Evolutionary conservation across 2,113 vertebrate species (phyloP).

Genomic region (Hyla sarda): DNA sequence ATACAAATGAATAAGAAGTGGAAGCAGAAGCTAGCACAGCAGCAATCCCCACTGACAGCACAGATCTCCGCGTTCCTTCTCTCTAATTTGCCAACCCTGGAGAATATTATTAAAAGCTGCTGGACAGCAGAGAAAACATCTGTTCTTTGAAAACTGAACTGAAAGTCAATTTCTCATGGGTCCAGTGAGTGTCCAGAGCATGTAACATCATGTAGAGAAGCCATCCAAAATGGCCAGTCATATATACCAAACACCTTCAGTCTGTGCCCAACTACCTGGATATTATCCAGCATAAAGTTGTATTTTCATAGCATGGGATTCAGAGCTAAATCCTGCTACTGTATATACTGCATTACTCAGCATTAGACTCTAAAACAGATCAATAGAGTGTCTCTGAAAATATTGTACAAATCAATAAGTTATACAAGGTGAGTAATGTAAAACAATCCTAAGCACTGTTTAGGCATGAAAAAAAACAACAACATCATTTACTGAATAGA

Average conservation of each 20-base stretch:
- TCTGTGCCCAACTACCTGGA: neutral
- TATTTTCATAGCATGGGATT: neutral
- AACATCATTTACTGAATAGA: neutral
- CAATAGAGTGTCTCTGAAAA: neutral
- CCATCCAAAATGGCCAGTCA: conserved; percentile 9
- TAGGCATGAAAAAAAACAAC: neutral
- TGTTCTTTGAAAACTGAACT: conserved; percentile 23
- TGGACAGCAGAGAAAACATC: conserved; percentile 48
- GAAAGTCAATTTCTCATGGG: conserved; percentile 11
- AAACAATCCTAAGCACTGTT: neutral
- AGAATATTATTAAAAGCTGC: conserved; percentile 40
- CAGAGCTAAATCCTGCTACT: neutral
- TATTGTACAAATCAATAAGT: neutral
- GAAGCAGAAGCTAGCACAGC: conserved; percentile 21
- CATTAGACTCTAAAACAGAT: neutral
- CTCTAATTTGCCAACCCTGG: conserved; percentile 13
- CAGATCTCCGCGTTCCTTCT: conserved; percentile 5
- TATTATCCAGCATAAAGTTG: neutral
- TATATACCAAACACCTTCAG: neutral
- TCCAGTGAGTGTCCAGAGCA: neutral
- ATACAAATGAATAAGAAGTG: conserved; percentile 21
- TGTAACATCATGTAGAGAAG: neutral
- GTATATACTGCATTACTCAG: neutral
- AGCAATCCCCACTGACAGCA: conserved; percentile 27
- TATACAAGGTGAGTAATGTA: neutral